A percentile compares a stretch with the other conserved stretches of the same genome.
These are phyloP conservation scores for Idaea aversata DNA, from an alignment of 2,888 invertebrate genomes.

Conservation along the genomic window DNA sequence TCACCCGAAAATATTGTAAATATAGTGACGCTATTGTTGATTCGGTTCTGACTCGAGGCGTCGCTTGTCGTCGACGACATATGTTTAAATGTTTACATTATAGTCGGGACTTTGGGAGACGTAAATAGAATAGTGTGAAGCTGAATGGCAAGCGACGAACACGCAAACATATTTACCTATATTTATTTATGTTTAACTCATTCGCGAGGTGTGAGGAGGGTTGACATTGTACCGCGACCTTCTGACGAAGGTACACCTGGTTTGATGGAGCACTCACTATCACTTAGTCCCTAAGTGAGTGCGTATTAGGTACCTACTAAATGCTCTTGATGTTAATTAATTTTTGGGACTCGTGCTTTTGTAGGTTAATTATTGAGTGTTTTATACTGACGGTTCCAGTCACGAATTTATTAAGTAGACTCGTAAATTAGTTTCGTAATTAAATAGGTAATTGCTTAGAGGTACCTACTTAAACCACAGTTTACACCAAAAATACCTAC, in stretches of 20 bases:
- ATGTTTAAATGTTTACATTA: constrained; percentile 16
- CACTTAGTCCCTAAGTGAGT: constrained; percentile 7
- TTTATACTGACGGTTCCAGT: background rate
- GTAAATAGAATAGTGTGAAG: constrained; percentile 18
- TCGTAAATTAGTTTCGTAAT: background rate
- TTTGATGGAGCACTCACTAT: constrained; percentile 11
- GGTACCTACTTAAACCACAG: background rate
- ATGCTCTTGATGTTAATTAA: constrained; percentile 12
- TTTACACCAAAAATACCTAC: background rate
- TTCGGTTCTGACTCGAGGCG: constrained; percentile 12
- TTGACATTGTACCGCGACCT: constrained; percentile 28
- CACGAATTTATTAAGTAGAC: constrained; percentile 1
- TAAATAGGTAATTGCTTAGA: background rate
- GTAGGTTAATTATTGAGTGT: background rate
- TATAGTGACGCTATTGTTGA: constrained; percentile 21
- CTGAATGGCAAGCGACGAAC: constrained; percentile 18
- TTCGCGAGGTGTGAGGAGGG: constrained; percentile 29
- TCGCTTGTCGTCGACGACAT: constrained; percentile 12
- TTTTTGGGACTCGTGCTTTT: constrained; percentile 9
- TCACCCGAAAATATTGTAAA: constrained; percentile 16
- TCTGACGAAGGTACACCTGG: constrained; percentile 19
- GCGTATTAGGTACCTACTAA: background rate
- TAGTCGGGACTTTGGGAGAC: constrained; percentile 14
- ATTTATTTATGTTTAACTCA: constrained; percentile 15
- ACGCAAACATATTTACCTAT: constrained; percentile 16